Evolutionary conservation across 2,888 invertebrate species (phyloP).

Genomic region (Zygaena filipendulae): DNA sequence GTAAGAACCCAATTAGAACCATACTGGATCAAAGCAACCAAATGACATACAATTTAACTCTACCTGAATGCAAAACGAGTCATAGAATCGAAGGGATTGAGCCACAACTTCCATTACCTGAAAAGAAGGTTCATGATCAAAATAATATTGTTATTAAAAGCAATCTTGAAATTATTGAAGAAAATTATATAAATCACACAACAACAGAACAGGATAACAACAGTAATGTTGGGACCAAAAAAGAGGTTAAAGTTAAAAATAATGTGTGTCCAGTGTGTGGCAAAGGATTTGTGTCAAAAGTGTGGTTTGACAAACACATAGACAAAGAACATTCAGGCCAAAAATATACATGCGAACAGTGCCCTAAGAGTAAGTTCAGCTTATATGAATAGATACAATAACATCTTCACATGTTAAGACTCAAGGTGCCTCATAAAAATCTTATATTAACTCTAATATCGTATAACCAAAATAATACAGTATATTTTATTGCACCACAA

Average conservation of each 20-base stretch:
- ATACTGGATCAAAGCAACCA: too few species aligned
- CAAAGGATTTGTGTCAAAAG: conserved; percentile 38
- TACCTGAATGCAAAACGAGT: too few species aligned
- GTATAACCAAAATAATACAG: too few species aligned
- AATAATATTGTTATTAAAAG: too few species aligned
- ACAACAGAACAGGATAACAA: not conserved
- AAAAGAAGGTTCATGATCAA: not conserved
- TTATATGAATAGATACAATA: too few species aligned
- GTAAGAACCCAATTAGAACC: not conserved
- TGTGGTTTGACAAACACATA: conserved; percentile 48
- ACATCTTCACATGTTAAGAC: too few species aligned
- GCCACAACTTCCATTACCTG: not conserved
- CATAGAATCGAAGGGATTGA: too few species aligned
- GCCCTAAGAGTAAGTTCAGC: conserved; percentile 38
- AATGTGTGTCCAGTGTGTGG: conserved; percentile 36
- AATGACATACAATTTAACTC: too few species aligned
- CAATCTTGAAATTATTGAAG: not conserved
- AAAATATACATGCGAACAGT: conserved; percentile 34
- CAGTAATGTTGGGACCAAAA: conserved; percentile 2
- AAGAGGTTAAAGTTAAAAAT: conserved; percentile 19
- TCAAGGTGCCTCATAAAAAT: too few species aligned
- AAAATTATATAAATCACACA: not conserved
- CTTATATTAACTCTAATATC: too few species aligned
- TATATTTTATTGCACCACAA: too few species aligned
- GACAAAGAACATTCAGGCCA: conserved; percentile 37